Evolutionary conservation across 2,888 invertebrate genomes (phyloP).

Genomic region (Reticulitermes lucifugus): DNA sequence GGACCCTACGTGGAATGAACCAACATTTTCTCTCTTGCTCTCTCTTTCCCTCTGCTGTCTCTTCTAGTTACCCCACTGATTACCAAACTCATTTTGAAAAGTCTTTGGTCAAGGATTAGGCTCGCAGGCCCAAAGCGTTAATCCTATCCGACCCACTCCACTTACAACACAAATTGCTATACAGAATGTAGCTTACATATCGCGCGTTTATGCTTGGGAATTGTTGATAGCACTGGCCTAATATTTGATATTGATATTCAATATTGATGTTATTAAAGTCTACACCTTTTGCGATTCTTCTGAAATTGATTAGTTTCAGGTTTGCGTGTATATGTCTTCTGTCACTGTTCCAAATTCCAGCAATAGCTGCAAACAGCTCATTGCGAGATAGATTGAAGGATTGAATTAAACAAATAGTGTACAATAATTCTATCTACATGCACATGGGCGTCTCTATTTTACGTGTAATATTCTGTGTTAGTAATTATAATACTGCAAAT

Average conservation of each 20-base stretch:
- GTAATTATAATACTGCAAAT: constrained; percentile 11
- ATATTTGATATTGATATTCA: constrained; percentile 29
- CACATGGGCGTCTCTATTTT: neutral
- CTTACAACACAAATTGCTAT: constrained; percentile 29
- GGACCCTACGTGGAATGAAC: neutral
- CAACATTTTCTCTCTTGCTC: neutral
- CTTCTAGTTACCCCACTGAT: constrained; percentile 46
- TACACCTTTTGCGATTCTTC: constrained; percentile 26
- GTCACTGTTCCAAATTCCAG: neutral
- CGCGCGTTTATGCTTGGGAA: constrained; percentile 28
- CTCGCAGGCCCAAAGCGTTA: constrained; percentile 5
- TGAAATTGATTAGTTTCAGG: constrained; percentile 34
- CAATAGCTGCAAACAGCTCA: neutral
- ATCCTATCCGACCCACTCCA: neutral
- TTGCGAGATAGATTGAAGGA: neutral
- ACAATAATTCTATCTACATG: neutral
- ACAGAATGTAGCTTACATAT: neutral
- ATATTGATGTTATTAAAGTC: constrained; percentile 34
- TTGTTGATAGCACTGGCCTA: constrained; percentile 25
- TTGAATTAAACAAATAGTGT: constrained; percentile 7
- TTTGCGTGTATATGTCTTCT: neutral
- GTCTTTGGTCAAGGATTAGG: constrained; percentile 49
- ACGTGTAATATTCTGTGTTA: constrained; percentile 1
- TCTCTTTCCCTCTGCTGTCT: constrained; percentile 27
- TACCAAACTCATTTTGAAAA: constrained; percentile 52